Evolutionary conservation across 2,888 invertebrate genomes (phyloP), one percentile per base, ranked within the genome.

Genomic region (Diadegma fenestrale): DNA sequence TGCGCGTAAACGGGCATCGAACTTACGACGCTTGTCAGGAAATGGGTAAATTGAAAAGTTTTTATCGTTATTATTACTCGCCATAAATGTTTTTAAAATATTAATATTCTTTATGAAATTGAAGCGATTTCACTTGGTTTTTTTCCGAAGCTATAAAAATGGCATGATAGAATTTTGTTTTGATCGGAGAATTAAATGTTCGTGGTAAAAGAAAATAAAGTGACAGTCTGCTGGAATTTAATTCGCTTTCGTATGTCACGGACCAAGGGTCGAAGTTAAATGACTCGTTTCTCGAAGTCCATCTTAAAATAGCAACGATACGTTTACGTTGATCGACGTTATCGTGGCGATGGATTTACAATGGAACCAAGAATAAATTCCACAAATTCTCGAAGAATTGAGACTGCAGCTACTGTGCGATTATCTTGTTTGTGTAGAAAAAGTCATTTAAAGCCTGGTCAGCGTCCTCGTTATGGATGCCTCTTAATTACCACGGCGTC

Each of bases 1-100:
- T 93, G 93, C 93, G 92, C 91, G 92, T 93, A 88, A 93, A 93
- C 92, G 93, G 92, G 89, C 91, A 93, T 89, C 90, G 88, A 82
- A 88, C 90, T 84, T 90, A 92, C 87, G 89, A 88, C 88, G 89
- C 90, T 86, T 90, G 90, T 90, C 91, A 91, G 91, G 92, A 93
- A 92, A 93, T 91, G 93, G 92, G 93, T 93, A 90, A 91, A 91
- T 81, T 26, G 45, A 72, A 64, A 14, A 78, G 61, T 66, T 17
- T 45, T 22, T 37, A 37, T 37, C 37, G 37, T 26, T 14, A 58
- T 26, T 58, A 14, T 58, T 58, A 26, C 14, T 22, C 12, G 4
- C 10, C 4, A 19, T 54, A 12, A 54, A 1, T 54, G 0, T 22
- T 54, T 0, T 2, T 22, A 22, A 12, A 12, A 22, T 54, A 12